Evolutionary conservation across 30 jellyfish, hydroid and myxozoan species (phyloP).

Genomic region (Aurelia coerulea): DNA sequence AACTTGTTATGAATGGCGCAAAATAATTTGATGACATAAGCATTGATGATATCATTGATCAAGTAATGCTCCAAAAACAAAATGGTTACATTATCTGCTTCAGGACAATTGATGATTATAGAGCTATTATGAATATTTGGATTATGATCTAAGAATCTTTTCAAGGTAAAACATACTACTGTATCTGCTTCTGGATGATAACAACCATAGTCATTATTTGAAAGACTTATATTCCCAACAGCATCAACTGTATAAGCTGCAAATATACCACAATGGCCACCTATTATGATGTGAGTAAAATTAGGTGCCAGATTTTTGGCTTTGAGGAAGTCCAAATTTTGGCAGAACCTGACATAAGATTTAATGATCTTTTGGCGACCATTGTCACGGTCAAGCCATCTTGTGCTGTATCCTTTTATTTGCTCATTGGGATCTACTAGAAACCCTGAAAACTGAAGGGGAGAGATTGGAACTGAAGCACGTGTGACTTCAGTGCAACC

Average conservation of each 20-base stretch:
- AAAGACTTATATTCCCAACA: not conserved
- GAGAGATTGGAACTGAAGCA: slow-evolving; percentile 37
- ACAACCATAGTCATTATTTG: slow-evolving; percentile 10
- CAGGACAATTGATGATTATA: no score
- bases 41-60: slow-evolving; percentile 2
- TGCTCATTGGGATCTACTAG: slow-evolving; percentile 9
- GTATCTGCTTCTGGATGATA: slow-evolving; percentile 41
- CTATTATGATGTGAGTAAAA: slow-evolving; percentile 13
- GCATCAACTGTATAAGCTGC: slow-evolving; percentile 20
- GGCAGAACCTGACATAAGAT: slow-evolving; percentile 39
- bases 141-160: no score
- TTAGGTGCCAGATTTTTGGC: not conserved
- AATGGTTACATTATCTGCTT: not conserved
- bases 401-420: slow-evolving; percentile 16
- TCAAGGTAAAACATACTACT: not conserved
- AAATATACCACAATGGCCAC: slow-evolving; percentile 26
- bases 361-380: not conserved
- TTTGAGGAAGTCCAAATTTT: not conserved
- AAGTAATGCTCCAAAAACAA: slow-evolving; percentile 19
- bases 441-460: slow-evolving; percentile 22
- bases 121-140: no score
- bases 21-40: not conserved
- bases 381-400: slow-evolving; percentile 14
- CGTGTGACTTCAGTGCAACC: slow-evolving; percentile 43
- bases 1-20: slow-evolving; percentile 17